Percentiles rank a stretch among this genome's conserved stretches.
Evolutionary conservation across 2,113 vertebrate genomes (phyloP).

Genomic region (Tapirus terrestris): DNA sequence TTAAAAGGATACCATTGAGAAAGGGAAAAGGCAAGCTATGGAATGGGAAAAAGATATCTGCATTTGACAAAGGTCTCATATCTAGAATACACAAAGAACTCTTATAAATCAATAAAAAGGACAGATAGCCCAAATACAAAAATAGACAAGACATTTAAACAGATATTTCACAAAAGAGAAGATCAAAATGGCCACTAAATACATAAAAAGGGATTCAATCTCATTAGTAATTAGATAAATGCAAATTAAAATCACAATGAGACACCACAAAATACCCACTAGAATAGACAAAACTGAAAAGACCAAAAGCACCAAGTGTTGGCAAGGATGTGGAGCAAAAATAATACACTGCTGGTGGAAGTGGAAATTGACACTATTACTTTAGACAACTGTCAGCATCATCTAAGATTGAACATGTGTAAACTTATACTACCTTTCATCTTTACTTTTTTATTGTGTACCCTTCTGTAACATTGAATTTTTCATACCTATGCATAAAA

Average conservation of each 20-base stretch:
- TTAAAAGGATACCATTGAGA: not conserved
- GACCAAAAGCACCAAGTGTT: not conserved
- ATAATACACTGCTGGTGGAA: not conserved
- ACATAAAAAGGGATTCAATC: not conserved
- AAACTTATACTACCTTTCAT: not conserved
- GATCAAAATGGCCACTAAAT: not conserved
- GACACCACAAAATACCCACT: not conserved
- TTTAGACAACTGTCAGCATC: not conserved
- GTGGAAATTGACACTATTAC: not conserved
- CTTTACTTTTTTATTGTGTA: not conserved
- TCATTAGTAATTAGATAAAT: not conserved
- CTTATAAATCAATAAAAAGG: not conserved
- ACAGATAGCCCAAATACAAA: not conserved
- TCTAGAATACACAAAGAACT: not conserved
- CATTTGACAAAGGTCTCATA: not conserved
- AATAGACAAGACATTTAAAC: not conserved
- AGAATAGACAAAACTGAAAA: not conserved
- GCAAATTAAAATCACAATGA: not conserved
- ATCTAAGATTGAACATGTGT: not conserved
- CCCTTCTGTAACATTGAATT: not conserved
- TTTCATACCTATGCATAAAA: not conserved
- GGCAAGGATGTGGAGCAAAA: not conserved
- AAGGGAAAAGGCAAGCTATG: not conserved
- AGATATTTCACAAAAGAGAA: not conserved
- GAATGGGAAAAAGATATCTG: not conserved